phyloP scores from a whole-genome alignment of 35 echinoderm and acorn worm species.

The Lytechinus pictus region DNA sequence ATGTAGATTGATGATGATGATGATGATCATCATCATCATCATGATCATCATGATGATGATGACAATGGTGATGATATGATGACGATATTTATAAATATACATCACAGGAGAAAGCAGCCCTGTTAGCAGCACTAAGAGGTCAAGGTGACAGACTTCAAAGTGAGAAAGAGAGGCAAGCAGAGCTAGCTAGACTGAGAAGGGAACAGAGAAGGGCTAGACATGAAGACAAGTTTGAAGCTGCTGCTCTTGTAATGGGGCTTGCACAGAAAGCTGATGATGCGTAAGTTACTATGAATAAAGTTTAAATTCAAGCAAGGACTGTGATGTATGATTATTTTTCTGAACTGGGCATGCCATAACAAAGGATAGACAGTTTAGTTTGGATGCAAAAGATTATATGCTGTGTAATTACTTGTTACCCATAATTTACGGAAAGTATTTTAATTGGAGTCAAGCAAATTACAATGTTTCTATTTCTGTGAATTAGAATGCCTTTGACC shows the following conservation, averaged over 20 bases:
- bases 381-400: too few relatives aligned
- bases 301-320: slow-evolving; percentile 54
- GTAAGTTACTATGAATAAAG: slow-evolving; percentile 74
- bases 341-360: too few relatives aligned
- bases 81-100: not conserved
- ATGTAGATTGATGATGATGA: too few relatives aligned
- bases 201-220: slow-evolving; percentile 86
- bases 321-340: too few relatives aligned
- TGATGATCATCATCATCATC: too few relatives aligned
- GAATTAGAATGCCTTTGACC: too few relatives aligned
- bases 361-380: too few relatives aligned
- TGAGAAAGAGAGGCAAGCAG: slow-evolving; percentile 84
- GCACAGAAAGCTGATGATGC: slow-evolving; percentile 82
- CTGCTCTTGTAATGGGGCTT: slow-evolving; percentile 88
- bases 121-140: slow-evolving; percentile 68
- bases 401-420: too few relatives aligned
- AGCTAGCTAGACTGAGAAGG: slow-evolving; percentile 78
- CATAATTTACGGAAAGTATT: too few relatives aligned
- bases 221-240: slow-evolving; percentile 98
- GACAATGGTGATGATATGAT: not conserved
- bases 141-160: slow-evolving; percentile 73
- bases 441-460: too few relatives aligned
- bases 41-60: not conserved
- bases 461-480: too few relatives aligned
- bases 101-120: slow-evolving; percentile 83